Base-by-base conservation (phyloP, 2,113 vertebrate genomes). In the Eurystomus gularis region DNA sequence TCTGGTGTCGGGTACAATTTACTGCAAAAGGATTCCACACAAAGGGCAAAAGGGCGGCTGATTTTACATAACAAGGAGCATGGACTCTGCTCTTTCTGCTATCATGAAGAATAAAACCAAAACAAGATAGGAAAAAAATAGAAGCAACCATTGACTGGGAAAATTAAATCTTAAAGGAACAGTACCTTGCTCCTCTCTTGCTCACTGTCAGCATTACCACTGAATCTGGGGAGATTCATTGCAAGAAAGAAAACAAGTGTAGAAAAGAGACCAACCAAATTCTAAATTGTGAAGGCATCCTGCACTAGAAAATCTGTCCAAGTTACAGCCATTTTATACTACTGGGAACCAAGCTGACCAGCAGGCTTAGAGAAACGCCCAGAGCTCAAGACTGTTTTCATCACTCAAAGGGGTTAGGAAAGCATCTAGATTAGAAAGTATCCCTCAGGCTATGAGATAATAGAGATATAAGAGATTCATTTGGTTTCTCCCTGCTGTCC, bases 1-100 rank as follows among this genome's bases (percentile, higher is more conserved):
- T n/a, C 76, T 42, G 4, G 66, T 86, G 94, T 96, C 95, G 91
- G 65, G 68, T 93, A 79, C n/a, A 4, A 96, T 97, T 95, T 96
- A 92, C 52, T 76, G 68, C 0, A 0, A 85, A 93, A 93, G 35
- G 57, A 89, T 78, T 85, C 62, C 58, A 87, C 2, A 12, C 35
- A 88, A 75, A 88, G 61, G 65, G 37, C 55, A 76, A 0, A 2
- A 91, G 26, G 33, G 51, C 51, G 73, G 60, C 61, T 92, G 80
- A 73, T 80, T 93, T 90, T 95, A 96, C 21, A 11, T 79, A 94
- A 94, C 40, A 57, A 70, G 71, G 58, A 40, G n/a, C 77, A 86
- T 15, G 15, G 52, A 55, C 55, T 91, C 58, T 64, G 28, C 44
- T 86, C 29, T 52, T 87, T 91, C 60, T 51, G 42, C 46, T 72